Conservation (phyloP, 2,113 vertebrate species). For the Centropus bengalensis region DNA sequence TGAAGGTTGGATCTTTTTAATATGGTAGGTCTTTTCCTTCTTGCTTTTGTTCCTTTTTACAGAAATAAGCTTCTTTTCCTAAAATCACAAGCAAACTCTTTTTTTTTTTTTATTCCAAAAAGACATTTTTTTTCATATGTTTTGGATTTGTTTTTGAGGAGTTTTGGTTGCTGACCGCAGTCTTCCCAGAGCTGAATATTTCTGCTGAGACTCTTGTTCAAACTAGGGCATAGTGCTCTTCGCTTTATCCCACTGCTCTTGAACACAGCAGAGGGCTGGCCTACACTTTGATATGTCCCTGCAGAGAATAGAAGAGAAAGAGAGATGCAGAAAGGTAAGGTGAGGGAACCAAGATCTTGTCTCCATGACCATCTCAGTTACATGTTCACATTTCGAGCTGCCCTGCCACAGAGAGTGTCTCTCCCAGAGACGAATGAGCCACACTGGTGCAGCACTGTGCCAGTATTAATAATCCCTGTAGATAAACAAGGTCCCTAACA, state of each 20-base stretch:
- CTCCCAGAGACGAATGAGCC: background rate
- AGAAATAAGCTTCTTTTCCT: background rate
- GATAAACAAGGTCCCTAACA: background rate
- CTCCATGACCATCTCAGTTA: background rate
- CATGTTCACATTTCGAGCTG: background rate
- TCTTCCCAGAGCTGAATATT: background rate
- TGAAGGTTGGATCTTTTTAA: background rate
- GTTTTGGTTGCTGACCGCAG: conserved; percentile 3
- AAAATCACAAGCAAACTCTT: background rate
- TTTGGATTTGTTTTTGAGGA: background rate
- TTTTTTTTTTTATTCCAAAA: background rate
- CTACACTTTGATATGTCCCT: rapidly evolving
- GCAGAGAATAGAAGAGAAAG: background rate
- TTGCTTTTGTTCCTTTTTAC: background rate
- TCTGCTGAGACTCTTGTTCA: background rate
- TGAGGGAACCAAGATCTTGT: background rate
- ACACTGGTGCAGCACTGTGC: background rate
- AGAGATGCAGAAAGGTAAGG: background rate
- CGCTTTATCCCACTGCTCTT: background rate
- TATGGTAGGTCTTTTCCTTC: background rate
- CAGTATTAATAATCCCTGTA: background rate
- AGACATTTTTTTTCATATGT: background rate
- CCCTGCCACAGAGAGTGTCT: background rate
- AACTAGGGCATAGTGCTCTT: background rate
- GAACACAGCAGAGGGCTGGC: background rate